phyloP scores from a whole-genome alignment of 1,140 invertebrate genomes.

The Drosophila hydei region DNA sequence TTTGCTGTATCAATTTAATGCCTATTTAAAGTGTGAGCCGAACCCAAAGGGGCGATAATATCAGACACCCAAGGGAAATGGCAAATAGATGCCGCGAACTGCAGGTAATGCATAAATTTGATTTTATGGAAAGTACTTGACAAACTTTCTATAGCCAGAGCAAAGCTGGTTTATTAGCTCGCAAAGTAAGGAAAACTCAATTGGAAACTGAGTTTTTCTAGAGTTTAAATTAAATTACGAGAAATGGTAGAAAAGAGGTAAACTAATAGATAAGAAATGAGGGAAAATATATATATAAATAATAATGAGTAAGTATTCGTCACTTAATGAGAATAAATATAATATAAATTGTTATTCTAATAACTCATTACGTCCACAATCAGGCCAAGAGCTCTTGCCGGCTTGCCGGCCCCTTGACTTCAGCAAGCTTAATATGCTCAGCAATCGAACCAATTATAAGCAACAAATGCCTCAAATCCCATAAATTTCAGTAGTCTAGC shows the following conservation, averaged over 20 bases:
- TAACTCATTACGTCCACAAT: background rate
- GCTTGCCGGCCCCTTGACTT: background rate
- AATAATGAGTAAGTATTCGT: background rate
- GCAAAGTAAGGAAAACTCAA: background rate
- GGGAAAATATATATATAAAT: background rate
- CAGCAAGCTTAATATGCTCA: no score
- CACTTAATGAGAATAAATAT: no score
- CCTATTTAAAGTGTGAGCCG: constrained; percentile 64
- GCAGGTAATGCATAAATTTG: constrained; percentile 76
- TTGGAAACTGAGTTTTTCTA: constrained; percentile 1
- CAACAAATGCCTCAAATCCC: constrained; percentile 4
- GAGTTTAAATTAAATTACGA: background rate
- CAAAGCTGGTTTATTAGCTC: constrained; percentile 58
- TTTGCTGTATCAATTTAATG: constrained; percentile 77
- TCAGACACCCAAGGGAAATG: constrained; percentile 6
- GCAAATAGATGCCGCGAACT: constrained; percentile 14
- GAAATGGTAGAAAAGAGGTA: background rate
- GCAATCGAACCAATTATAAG: background rate
- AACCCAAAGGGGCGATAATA: constrained; percentile 21
- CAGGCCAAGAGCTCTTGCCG: background rate
- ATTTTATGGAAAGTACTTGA: constrained; percentile 67
- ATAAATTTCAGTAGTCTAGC: constrained; percentile 13
- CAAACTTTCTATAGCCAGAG: constrained; percentile 55
- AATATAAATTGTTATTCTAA: no score
- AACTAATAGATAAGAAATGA: background rate